Evolutionary conservation across 2,888 invertebrate genomes (phyloP).

Genomic region (Epinotia nisella): DNA sequence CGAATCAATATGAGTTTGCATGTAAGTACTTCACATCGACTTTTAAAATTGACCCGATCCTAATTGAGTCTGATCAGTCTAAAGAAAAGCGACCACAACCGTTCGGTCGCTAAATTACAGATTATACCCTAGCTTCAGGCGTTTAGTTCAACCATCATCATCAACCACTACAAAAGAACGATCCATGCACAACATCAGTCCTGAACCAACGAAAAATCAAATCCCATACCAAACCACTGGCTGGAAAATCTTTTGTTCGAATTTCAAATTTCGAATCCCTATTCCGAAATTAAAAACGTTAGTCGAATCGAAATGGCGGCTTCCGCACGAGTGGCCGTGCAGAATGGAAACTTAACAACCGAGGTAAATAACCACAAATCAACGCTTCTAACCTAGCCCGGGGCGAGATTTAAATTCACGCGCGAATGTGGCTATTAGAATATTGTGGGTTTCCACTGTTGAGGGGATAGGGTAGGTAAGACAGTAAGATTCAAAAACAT

Average conservation of each 20-base stretch:
- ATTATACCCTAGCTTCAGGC: conserved; percentile 16
- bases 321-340: conserved; percentile 75
- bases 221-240: conserved; percentile 33
- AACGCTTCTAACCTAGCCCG: conserved; percentile 80
- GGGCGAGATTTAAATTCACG: conserved; percentile 82
- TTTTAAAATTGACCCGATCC: not conserved
- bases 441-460: conserved; percentile 60
- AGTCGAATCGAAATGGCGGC: conserved; percentile 74
- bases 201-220: conserved; percentile 39
- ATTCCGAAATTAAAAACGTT: conserved; percentile 80
- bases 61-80: not conserved
- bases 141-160: conserved; percentile 19
- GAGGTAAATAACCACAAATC: conserved; percentile 85
- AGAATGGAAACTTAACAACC: conserved; percentile 83
- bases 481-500: no score
- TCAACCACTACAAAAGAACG: conserved; percentile 22
- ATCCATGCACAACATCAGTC: conserved; percentile 22
- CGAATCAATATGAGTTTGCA: no score
- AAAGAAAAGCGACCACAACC: conserved; percentile 2
- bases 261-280: conserved; percentile 52
- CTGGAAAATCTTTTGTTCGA: conserved; percentile 44
- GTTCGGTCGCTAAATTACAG: conserved; percentile 11
- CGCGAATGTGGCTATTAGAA: conserved; percentile 68
- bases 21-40: no score
- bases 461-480: not conserved